A percentile compares a stretch with the other conserved stretches of the same genome.
These are phyloP conservation scores for Drosophila prolongata DNA, from an alignment of 2,888 invertebrate genomes.

Conservation along the genomic window DNA sequence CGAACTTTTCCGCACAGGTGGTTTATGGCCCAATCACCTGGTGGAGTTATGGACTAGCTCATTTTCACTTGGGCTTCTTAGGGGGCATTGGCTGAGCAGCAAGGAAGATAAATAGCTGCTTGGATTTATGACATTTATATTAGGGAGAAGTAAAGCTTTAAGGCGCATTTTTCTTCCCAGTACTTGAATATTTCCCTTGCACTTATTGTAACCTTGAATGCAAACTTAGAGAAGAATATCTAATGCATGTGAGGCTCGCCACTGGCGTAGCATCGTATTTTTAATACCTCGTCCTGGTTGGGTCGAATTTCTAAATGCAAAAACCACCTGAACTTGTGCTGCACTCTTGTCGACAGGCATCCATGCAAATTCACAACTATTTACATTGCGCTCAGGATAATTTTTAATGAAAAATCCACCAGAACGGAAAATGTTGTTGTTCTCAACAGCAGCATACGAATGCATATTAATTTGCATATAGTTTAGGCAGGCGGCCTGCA, in stretches of 20 bases:
- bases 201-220: background rate
- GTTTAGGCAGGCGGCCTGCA: background rate
- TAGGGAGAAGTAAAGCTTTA: background rate
- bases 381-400: slow-evolving; percentile 55
- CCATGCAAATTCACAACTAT: slow-evolving; percentile 60
- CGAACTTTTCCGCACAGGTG: slow-evolving; percentile 7
- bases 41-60: slow-evolving; percentile 2
- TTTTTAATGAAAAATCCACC: slow-evolving; percentile 27
- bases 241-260: slow-evolving; percentile 8
- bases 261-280: slow-evolving; percentile 2
- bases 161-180: background rate
- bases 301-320: slow-evolving; percentile 14
- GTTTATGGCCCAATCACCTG: slow-evolving; percentile 3
- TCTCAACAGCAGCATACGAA: background rate
- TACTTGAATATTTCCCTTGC: background rate
- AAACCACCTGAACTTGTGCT: slow-evolving; percentile 6
- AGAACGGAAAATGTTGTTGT: slow-evolving; percentile 8
- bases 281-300: background rate
- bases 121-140: slow-evolving; percentile 1
- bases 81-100: background rate
- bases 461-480: slow-evolving; percentile 28
- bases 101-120: background rate
- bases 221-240: slow-evolving; percentile 8
- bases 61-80: background rate
- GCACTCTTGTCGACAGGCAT: background rate